Conservation (phyloP, 2,113 vertebrate genomes). For the Chamaea fasciata region DNA sequence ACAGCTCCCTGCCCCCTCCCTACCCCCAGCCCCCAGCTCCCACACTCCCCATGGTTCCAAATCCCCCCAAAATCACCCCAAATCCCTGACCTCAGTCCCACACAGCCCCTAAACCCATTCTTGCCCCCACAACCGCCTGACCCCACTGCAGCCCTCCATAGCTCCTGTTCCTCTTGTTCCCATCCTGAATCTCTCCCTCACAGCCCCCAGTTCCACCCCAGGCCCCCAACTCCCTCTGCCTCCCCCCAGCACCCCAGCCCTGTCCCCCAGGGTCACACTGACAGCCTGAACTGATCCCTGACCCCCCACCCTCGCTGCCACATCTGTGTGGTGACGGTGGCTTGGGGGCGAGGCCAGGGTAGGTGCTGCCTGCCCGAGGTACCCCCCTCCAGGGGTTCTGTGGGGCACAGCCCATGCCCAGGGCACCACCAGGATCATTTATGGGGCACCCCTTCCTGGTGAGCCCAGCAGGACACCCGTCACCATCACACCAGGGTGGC, state of each 20-base stretch:
- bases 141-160: neutral
- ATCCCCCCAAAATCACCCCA: neutral
- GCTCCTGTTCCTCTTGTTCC: neutral
- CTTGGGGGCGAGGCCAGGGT: accelerated
- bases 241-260: neutral
- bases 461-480: accelerated
- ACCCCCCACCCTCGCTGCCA: accelerated
- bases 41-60: neutral
- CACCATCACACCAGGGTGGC: neutral
- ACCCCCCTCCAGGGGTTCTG: neutral
- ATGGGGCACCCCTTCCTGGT: neutral
- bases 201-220: neutral
- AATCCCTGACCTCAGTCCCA: neutral
- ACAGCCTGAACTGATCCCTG: neutral
- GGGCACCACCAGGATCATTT: accelerated
- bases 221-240: too few species aligned
- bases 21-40: too few species aligned
- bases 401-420: too few species aligned
- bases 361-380: neutral
- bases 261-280: neutral
- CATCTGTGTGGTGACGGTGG: accelerated
- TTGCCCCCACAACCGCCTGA: neutral
- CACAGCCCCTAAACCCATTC: neutral
- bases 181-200: neutral
- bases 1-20: neutral